phyloP scores from a whole-genome alignment of 1,140 invertebrate species.

The Semibalanus balanoides region DNA sequence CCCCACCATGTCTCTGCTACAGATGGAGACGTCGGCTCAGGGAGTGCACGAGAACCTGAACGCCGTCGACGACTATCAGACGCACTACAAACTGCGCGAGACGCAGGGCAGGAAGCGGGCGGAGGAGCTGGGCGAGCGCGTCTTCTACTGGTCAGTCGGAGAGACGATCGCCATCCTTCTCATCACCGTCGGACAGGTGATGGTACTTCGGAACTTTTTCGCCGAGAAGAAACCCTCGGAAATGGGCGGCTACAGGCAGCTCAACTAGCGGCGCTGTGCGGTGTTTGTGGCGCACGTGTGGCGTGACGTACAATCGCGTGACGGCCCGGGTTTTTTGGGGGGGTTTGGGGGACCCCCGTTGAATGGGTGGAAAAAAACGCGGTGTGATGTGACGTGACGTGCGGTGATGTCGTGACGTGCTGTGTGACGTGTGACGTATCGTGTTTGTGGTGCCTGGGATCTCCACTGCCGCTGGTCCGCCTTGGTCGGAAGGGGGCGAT shows the following conservation, averaged over 20 bases:
- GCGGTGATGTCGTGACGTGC: too few relatives aligned
- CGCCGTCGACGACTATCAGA: constrained; percentile 82
- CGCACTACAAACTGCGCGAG: constrained; percentile 87
- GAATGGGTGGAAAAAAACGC: too few relatives aligned
- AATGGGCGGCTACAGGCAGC: background rate
- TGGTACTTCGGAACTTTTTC: constrained; percentile 88
- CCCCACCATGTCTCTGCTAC: too few relatives aligned
- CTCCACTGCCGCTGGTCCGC: too few relatives aligned
- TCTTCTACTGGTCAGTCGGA: constrained; percentile 79
- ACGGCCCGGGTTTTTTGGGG: too few relatives aligned
- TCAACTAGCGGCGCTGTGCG: too few relatives aligned
- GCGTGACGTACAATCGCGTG: too few relatives aligned
- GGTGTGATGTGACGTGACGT: background rate
- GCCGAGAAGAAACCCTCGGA: constrained; percentile 40
- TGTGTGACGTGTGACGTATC: too few relatives aligned
- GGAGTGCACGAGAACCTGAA: constrained; percentile 77
- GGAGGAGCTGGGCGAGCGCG: constrained; percentile 86
- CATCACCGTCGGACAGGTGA: constrained; percentile 76
- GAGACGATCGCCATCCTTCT: constrained; percentile 73
- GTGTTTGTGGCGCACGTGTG: too few relatives aligned
- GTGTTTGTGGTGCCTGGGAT: too few relatives aligned
- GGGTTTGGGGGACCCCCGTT: too few relatives aligned
- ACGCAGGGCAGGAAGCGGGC: constrained; percentile 84
- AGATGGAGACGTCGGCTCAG: constrained; percentile 83
- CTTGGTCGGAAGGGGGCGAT: too few relatives aligned